Conservation (phyloP, 2,113 vertebrate species). For the Chionomys nivalis region DNA sequence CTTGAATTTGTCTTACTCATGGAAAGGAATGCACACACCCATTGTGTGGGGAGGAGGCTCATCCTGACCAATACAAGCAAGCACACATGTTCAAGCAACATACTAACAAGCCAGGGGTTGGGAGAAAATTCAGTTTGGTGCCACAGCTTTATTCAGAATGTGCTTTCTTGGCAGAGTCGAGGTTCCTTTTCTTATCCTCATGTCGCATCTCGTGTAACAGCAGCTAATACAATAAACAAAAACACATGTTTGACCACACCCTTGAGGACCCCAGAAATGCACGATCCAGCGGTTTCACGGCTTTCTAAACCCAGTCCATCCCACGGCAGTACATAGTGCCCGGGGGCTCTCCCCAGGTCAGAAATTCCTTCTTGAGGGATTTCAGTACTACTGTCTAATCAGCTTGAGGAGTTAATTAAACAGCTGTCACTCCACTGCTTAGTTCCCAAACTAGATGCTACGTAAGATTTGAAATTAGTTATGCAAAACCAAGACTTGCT, state of each 20-base stretch:
- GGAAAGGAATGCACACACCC: neutral
- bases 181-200: neutral
- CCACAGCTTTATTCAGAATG: neutral
- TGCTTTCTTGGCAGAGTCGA: neutral
- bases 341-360: conserved; percentile 78
- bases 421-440: conserved; percentile 87
- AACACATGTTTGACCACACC: conserved; percentile 65
- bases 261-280: conserved; percentile 63
- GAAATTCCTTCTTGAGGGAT: conserved; percentile 82
- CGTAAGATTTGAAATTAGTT: conserved; percentile 85
- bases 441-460: conserved; percentile 84
- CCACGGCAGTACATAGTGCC: conserved; percentile 71
- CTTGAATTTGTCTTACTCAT: conserved; percentile 49
- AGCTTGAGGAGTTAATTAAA: conserved; percentile 90
- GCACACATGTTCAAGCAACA: accelerated
- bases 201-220: neutral
- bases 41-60: conserved; percentile 40
- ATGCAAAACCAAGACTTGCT: conserved; percentile 67
- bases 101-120: accelerated
- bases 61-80: accelerated
- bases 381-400: conserved; percentile 85
- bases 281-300: conserved; percentile 68
- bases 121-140: neutral
- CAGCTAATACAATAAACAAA: neutral
- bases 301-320: conserved; percentile 80